These are phyloP conservation scores for Lindbergichthys nudifrons DNA, from an alignment of 2,797 vertebrate genomes.

Conservation along the genomic window DNA sequence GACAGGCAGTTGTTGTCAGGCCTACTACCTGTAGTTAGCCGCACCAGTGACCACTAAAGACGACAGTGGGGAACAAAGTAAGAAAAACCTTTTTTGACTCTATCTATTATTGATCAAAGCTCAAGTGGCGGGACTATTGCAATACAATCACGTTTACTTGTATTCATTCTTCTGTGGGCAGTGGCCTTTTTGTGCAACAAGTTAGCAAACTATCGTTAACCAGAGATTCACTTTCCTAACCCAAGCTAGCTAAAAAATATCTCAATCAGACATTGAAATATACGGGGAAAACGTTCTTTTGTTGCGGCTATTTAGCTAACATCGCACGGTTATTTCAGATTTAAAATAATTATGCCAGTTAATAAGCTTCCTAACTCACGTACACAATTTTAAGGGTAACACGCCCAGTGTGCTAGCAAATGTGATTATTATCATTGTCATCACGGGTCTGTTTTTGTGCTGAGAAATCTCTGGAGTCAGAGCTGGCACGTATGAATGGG, in stretches of 20 bases:
- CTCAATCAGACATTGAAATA: neutral
- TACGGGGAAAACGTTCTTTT: no score
- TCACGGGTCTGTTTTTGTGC: slow-evolving; percentile 50
- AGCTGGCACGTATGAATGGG: slow-evolving; percentile 66
- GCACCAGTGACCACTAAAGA: neutral
- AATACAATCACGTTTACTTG: neutral
- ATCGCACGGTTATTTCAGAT: rapidly evolving
- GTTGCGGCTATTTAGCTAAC: neutral
- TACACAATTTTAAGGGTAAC: neutral
- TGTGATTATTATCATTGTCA: neutral
- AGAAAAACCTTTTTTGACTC: slow-evolving; percentile 11
- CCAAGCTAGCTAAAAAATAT: neutral
- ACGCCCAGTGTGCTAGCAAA: slow-evolving; percentile 19
- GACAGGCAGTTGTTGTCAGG: slow-evolving; percentile 37
- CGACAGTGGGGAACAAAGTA: slow-evolving; percentile 45
- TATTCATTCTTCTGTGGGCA: neutral
- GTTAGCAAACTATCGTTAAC: slow-evolving; percentile 29
- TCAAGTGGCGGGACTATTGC: neutral
- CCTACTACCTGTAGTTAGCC: slow-evolving; percentile 24
- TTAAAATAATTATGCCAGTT: neutral
- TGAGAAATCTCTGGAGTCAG: slow-evolving; percentile 69
- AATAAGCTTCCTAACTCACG: neutral
- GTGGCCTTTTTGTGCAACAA: slow-evolving; percentile 35
- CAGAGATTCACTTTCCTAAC: slow-evolving; percentile 19
- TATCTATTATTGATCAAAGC: neutral